Evolutionary conservation across 2,113 vertebrate genomes (phyloP), one percentile per base, ranked within the genome.

Genomic region (Climacteris rufus): DNA sequence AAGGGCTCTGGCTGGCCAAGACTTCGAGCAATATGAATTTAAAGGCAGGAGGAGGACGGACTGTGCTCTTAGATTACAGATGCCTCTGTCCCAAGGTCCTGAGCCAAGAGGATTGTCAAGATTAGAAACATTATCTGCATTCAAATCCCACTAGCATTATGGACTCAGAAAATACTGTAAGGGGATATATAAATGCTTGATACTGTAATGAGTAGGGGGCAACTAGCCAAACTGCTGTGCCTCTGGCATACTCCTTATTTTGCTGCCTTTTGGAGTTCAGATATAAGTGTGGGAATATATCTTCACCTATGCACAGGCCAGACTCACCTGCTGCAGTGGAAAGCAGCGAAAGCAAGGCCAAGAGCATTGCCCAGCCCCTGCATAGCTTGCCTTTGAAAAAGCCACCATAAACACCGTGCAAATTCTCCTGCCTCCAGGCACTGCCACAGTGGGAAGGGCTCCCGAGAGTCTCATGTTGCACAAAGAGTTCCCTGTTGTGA

Each of bases 101-200:
- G 69, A 94, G 94, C 93, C 89, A 90, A 95, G 59, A 90, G 88
- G 96, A 94, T 77, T 69, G 78, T 93, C 49, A 77, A 88, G 87
- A 88, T 85, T 80, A 94, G 96, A 95, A 95, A 84, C 70, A 65
- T 75, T 82, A 75, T 96, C 80, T 94, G 74, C 60, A 82, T 86
- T 96, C 88, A 94, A 92, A 93, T 92, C 72, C 88, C 90, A 49
- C 80, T 49, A 89, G 81, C 89, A 59, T 80, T 80, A 74, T 64
- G 78, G 94, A 93, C 90, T 69, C 74, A 93, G 57, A 95, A 87
- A 94, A 92, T 86, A 78, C 78, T 82, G 92, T 96, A 94, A 92
- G 83, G n/a, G 37, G 86, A 87, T 83, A 64, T 93, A 87, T 63
- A 88, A 95, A 90, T 87, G 80, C 80, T 83, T 78, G 86, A 84